Base-by-base conservation (phyloP, 2,888 invertebrate genomes). In the Eristalinus sepulchralis region DNA sequence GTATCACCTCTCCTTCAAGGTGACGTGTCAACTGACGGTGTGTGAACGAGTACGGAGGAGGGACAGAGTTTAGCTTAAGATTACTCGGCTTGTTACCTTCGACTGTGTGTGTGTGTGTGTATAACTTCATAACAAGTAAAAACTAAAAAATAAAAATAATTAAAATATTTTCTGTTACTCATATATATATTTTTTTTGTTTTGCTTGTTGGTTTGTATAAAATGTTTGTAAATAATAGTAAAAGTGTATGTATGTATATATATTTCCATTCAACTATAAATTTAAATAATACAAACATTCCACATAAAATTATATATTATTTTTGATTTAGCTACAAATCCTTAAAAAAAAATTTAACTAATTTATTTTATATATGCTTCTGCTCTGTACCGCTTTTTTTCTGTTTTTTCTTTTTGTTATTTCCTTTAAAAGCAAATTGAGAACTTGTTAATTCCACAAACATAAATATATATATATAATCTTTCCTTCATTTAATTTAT, bases 361-460 rank as follows among this genome's bases (percentile, higher is more conserved):
- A 67, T 53, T 78, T 70, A 36, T 47, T 66, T 47, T 66, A 66
- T 47, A 47, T 47, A 47, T 47, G 47, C 47, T 27, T 27, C 27
- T 27, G 27, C 5, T 27, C 27, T 27, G 5, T 27, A n/a, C n/a
- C 5, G 2, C 27, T 27, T 27, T 27, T 3, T 27, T 27, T 27
- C 27, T 3, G 2, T 36, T 13, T 33, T 6, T 6, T 31, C 4
- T 31, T 27, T n/a, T 20, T 60, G 60, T 8, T 60, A 31, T 60
- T 27, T 9, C 57, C 57, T 66, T 62, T 63, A 62, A 77, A 63
- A 34, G 55, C 62, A 57, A 78, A 57, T 59, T 47, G 11, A 75
- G 39, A 73, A 57, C 73, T 86, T 71, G 75, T 86, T 83, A 86
- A 86, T 79, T 79, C 75, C 70, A 86, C 78, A 86, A 86, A 86